Percentiles rank a stretch among this genome's conserved stretches.
Conservation (phyloP, 2,888 invertebrate species). For the Ichneumoninae sp. region DNA sequence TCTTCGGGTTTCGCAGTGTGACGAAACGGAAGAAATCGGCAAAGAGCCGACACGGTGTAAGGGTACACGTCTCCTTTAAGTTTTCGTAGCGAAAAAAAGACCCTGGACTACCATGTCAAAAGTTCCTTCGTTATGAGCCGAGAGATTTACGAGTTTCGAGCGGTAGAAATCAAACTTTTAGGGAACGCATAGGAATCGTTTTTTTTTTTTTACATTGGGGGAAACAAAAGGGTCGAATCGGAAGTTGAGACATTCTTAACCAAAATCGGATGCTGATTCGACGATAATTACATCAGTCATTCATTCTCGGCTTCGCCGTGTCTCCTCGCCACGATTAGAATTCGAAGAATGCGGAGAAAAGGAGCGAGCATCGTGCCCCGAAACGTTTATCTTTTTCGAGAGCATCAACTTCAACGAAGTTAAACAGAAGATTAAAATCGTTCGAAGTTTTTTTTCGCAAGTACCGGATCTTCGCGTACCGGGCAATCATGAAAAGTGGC, state of each 20-base stretch:
- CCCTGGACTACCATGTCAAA: not conserved
- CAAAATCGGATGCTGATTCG: constrained; percentile 19
- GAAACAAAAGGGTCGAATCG: not conserved
- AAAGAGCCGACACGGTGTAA: constrained; percentile 48
- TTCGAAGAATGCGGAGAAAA: constrained; percentile 10
- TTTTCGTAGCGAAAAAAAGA: constrained; percentile 3
- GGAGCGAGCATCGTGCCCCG: not conserved
- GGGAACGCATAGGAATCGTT: not conserved
- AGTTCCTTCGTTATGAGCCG: not conserved
- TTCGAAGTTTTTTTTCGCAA: not conserved
- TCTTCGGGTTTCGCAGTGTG: constrained; percentile 56
- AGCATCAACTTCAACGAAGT: not conserved
- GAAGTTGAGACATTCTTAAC: not conserved
- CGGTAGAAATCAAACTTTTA: not conserved
- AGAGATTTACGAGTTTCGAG: not conserved
- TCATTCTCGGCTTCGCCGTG: not conserved
- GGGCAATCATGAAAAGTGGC: too few species aligned
- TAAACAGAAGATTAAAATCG: not conserved
- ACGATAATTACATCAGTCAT: constrained; percentile 47
- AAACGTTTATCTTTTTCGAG: not conserved
- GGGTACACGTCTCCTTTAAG: constrained; percentile 1
- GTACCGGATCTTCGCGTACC: not conserved
- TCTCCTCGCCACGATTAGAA: not conserved
- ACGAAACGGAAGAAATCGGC: constrained; percentile 59
- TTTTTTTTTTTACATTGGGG: not conserved